phyloP scores from a whole-genome alignment of 1,140 invertebrate species.

The Temnothorax longispinosus region DNA sequence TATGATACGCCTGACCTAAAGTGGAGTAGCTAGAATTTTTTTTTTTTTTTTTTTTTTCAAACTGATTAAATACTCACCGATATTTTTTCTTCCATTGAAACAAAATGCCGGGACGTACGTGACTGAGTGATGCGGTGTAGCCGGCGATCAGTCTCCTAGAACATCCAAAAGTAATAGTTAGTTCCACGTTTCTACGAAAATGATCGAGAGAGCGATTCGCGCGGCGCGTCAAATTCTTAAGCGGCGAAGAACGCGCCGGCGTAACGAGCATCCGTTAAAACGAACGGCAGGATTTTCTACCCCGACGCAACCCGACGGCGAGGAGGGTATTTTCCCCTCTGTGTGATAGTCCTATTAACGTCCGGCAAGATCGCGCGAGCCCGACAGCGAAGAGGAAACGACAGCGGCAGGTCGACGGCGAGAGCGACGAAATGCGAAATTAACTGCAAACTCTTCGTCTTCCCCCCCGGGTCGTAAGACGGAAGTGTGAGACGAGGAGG shows the following conservation, averaged over 20 bases:
- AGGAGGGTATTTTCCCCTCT: slow-evolving; percentile 48
- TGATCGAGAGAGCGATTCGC: slow-evolving; percentile 18
- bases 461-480: slow-evolving; percentile 26
- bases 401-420: slow-evolving; percentile 44
- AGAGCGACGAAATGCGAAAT: slow-evolving; percentile 74
- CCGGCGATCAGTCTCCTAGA: too few relatives aligned
- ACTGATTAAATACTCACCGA: slow-evolving; percentile 21
- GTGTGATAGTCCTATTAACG: slow-evolving; percentile 59
- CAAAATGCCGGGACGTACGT: background rate
- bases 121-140: background rate
- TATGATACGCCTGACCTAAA: background rate
- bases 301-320: background rate
- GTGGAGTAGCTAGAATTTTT: too few relatives aligned
- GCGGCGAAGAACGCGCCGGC: background rate
- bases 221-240: slow-evolving; percentile 11
- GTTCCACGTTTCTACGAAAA: background rate
- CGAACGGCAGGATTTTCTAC: background rate
- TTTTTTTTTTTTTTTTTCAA: background rate
- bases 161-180: background rate
- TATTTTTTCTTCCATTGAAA: background rate
- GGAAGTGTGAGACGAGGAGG: slow-evolving; percentile 41
- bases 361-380: background rate
- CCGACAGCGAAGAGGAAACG: slow-evolving; percentile 39
- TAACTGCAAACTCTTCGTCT: slow-evolving; percentile 69
- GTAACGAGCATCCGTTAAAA: slow-evolving; percentile 25